phyloP scores from a whole-genome alignment of 2,888 invertebrate species.

The Notodromas monacha region DNA sequence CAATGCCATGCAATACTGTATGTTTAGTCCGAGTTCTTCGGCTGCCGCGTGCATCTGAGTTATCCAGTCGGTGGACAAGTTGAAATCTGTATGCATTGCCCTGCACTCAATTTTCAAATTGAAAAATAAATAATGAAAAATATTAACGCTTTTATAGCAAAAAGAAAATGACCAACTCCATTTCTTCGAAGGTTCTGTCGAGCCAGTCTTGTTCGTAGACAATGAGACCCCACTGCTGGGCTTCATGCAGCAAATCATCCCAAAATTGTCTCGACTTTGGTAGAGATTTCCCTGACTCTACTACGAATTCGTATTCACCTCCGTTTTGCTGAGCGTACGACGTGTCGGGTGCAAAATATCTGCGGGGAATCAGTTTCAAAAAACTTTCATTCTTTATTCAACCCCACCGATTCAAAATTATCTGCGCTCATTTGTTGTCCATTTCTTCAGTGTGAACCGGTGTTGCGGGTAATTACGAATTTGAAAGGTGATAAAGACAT shows the following conservation, averaged over 20 bases:
- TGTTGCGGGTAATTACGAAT: too few species aligned
- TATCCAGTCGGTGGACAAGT: constrained; percentile 5
- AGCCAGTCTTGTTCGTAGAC: constrained; percentile 10
- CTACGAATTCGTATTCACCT: constrained; percentile 7
- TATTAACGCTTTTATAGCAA: too few species aligned
- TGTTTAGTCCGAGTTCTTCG: background rate
- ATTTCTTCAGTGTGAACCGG: too few species aligned
- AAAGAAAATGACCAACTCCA: background rate
- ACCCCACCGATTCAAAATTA: too few species aligned
- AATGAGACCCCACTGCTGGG: constrained; percentile 8
- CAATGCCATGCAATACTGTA: constrained; percentile 8
- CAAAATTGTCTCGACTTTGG: constrained; percentile 9
- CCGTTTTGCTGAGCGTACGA: constrained; percentile 9
- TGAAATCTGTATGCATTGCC: constrained; percentile 5
- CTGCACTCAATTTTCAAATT: background rate
- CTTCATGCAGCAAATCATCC: constrained; percentile 9
- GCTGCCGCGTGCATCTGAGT: constrained; percentile 7
- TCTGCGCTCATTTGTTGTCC: too few species aligned
- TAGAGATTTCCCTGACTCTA: constrained; percentile 7
- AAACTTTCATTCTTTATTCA: too few species aligned
- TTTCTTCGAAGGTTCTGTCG: constrained; percentile 5
- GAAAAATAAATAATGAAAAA: too few species aligned
- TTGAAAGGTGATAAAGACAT: too few species aligned
- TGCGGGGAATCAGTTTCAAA: too few species aligned
- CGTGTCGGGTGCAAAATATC: constrained; percentile 9